phyloP scores from a whole-genome alignment of 2,888 invertebrate species.

The Epinotia demarniana region DNA sequence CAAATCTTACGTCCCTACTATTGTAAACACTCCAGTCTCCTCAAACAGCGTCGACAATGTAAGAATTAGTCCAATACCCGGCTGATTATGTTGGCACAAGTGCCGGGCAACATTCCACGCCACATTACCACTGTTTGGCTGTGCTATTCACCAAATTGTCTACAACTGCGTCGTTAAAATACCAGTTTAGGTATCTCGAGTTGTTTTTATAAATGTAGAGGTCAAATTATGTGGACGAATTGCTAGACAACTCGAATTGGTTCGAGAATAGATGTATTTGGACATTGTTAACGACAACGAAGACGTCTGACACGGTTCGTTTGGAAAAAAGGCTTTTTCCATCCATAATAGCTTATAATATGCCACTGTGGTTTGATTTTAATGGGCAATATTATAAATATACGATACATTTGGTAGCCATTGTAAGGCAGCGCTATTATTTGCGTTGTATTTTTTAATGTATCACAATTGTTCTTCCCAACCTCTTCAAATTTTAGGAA shows the following conservation, averaged over 20 bases:
- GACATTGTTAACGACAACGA: slow-evolving; percentile 29
- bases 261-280: slow-evolving; percentile 3
- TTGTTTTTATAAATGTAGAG: not conserved
- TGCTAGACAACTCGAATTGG: not conserved
- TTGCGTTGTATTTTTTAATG: no score
- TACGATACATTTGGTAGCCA: not conserved
- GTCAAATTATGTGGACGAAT: slow-evolving; percentile 8
- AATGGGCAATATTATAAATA: not conserved
- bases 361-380: slow-evolving; percentile 1
- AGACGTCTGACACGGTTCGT: slow-evolving; percentile 41
- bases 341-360: slow-evolving; percentile 3
- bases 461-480: not conserved
- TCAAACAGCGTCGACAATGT: slow-evolving; percentile 35
- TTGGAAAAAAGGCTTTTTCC: slow-evolving; percentile 16
- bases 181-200: not conserved
- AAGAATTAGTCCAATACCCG: slow-evolving; percentile 42
- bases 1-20: slow-evolving; percentile 12
- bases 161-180: not conserved
- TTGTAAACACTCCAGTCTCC: slow-evolving; percentile 32
- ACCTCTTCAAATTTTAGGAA: not conserved
- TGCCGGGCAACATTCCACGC: slow-evolving; percentile 61
- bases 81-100: slow-evolving; percentile 76
- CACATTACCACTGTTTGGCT: slow-evolving; percentile 43
- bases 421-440: not conserved
- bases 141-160: slow-evolving; percentile 3